Base-by-base conservation (phyloP, 2,888 invertebrate genomes). In the Formica aserva region DNA sequence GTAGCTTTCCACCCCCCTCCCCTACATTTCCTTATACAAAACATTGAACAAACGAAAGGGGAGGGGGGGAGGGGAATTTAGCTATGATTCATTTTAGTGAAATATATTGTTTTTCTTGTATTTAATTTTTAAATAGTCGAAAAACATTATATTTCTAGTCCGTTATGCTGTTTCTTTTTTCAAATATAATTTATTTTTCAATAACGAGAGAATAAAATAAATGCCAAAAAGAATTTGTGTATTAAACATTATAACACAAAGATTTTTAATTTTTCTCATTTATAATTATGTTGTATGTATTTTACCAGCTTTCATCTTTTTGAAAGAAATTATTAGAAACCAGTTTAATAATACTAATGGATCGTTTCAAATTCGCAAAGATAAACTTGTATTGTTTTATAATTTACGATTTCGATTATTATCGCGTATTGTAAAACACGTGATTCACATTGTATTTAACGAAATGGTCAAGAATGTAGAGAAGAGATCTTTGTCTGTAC, bases 1-100 rank as follows among this genome's bases (percentile, higher is more conserved):
- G 55, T 35, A 29, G 75, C 55, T 77, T 77, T 77, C n/a, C 76
- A 11, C 26, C 26, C 35, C 6, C 35, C 26, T 26, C 26, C 18
- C 1, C 22, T 22, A 22, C 22, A 22, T 22, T 5, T 41, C n/a
- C 41, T 41, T 41, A 41, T 22, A 9, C 15, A 9, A 29, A 48
- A 32, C 29, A 62, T 29, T 29, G 45, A 22, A 38, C 38, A n/a
- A 48, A 26, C 22, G 45, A 32, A 60, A 22, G 8, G 8, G 6
- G 3, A 5, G 18, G 48, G 18, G 18, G 1, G 1, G 8, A 0
- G 15, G 63, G n/a, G 29, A 13, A 66, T 66, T 8, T 13, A n/a
- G 38, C 22, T 15, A 18, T 15, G 41, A n/a, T 66, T 66, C 18
- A 29, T 77, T 77, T 66, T 38, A 63, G 11, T n/a, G 11, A 76